phyloP scores from a whole-genome alignment of 2,113 vertebrate species.

The Apodemus sylvaticus region DNA sequence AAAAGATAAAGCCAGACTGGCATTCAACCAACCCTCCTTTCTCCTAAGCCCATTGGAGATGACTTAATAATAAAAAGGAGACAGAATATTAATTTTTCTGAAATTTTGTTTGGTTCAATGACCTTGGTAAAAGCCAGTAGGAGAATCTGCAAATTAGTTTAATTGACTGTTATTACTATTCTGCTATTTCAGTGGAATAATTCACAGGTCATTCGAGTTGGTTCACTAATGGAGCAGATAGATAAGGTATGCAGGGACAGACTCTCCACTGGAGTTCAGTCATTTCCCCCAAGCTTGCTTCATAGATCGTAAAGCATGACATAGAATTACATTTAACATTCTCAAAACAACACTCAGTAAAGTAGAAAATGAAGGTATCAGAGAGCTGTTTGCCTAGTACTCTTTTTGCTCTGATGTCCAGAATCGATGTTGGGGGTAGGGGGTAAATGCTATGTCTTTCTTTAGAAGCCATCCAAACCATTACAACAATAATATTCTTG shows the following conservation, averaged over 20 bases:
- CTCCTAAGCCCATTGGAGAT: constrained; percentile 62
- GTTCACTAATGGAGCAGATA: constrained; percentile 75
- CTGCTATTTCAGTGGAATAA: constrained; percentile 74
- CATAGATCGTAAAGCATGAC: constrained; percentile 72
- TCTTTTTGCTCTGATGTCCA: constrained; percentile 48
- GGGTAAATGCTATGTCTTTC: neutral
- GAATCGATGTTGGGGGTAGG: neutral
- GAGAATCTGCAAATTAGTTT: constrained; percentile 80
- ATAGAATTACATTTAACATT: constrained; percentile 71
- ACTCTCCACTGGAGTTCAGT: constrained; percentile 50
- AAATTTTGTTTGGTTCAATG: constrained; percentile 71
- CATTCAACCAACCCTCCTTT: constrained; percentile 69
- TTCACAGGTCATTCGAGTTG: constrained; percentile 76
- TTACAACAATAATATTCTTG: constrained; percentile 11
- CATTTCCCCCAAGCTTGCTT: constrained; percentile 60
- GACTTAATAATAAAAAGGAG: constrained; percentile 79
- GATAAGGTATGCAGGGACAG: constrained; percentile 28
- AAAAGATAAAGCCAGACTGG: constrained; percentile 72
- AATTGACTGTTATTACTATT: constrained; percentile 81
- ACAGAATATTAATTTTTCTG: constrained; percentile 76
- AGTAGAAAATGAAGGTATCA: constrained; percentile 72
- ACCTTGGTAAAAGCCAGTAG: constrained; percentile 81
- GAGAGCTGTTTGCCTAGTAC: constrained; percentile 70
- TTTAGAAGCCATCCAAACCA: constrained; percentile 10
- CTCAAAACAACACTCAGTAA: constrained; percentile 67